Evolutionary conservation across 2,888 invertebrate genomes (phyloP).

Genomic region (Hyposoter didymator): DNA sequence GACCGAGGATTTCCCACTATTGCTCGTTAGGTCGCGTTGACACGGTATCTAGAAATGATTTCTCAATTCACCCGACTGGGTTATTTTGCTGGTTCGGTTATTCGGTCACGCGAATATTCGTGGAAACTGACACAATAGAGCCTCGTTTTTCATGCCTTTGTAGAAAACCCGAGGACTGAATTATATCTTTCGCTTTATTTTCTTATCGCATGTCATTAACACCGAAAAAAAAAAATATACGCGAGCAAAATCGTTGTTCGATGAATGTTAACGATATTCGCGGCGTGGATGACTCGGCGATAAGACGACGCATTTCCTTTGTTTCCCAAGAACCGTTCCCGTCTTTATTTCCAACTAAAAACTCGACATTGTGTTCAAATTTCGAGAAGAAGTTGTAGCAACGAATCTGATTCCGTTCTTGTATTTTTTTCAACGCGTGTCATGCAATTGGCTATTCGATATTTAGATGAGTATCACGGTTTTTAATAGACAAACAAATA

Average conservation of each 20-base stretch:
- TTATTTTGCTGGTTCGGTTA: neutral
- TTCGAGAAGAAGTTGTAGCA: neutral
- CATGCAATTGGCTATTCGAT: neutral
- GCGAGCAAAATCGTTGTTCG: constrained; percentile 3
- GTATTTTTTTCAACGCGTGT: neutral
- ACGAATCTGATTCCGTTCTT: neutral
- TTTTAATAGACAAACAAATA: neutral
- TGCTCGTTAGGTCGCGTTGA: neutral
- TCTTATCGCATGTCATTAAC: constrained; percentile 24
- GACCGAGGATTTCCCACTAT: neutral
- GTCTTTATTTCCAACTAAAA: neutral
- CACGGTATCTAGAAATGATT: neutral
- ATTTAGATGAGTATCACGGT: neutral
- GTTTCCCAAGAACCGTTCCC: neutral
- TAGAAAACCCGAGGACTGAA: neutral
- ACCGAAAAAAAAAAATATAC: neutral
- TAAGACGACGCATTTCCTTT: neutral
- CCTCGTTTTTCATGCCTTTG: neutral
- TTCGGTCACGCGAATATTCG: neutral
- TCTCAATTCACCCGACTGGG: neutral
- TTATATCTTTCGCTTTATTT: neutral
- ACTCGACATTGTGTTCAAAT: neutral
- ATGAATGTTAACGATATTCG: constrained; percentile 7
- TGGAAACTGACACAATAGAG: neutral
- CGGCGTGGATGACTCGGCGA: neutral